Percentiles rank a stretch among this genome's conserved stretches.
These are phyloP conservation scores for Mastigias papua DNA, from an alignment of 30 jellyfish, hydroid and myxozoan species.

Conservation along the genomic window DNA sequence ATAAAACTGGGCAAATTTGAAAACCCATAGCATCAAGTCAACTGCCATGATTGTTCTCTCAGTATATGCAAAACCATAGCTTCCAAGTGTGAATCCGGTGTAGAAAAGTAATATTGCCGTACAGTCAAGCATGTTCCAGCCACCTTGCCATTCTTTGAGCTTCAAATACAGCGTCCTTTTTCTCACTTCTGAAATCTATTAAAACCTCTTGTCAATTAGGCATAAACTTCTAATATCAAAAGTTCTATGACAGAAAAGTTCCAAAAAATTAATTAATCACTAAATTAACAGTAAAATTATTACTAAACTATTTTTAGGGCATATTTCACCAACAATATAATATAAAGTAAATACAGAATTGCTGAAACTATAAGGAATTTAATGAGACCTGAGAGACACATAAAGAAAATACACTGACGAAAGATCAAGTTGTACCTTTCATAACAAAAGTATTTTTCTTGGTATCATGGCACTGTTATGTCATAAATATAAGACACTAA, in stretches of 20 bases:
- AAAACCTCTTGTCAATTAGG: background rate
- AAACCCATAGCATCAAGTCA: conserved; percentile 68
- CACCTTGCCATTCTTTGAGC: conserved; percentile 34
- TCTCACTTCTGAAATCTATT: conserved; percentile 45
- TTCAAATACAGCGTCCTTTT: conserved; percentile 39
- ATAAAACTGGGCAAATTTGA: conserved; percentile 78
- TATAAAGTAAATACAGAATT: no score
- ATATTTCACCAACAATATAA: no score
- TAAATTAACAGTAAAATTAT: no score
- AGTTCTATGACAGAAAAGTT: background rate
- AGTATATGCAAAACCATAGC: background rate
- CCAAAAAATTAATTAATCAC: no score
- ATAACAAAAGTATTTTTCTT: background rate
- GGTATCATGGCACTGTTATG: background rate
- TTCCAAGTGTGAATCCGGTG: conserved; percentile 68
- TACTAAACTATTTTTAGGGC: no score
- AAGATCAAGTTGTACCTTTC: no score
- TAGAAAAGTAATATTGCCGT: conserved; percentile 61
- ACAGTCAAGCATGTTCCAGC: conserved; percentile 81
- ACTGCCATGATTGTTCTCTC: conserved; percentile 69
- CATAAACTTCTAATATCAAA: background rate
- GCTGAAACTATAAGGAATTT: no score
- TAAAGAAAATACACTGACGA: no score
- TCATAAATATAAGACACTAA: background rate
- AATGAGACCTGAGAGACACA: no score